Base-by-base conservation (phyloP, 1,140 invertebrate species). In the Sarcophaga bullata region DNA sequence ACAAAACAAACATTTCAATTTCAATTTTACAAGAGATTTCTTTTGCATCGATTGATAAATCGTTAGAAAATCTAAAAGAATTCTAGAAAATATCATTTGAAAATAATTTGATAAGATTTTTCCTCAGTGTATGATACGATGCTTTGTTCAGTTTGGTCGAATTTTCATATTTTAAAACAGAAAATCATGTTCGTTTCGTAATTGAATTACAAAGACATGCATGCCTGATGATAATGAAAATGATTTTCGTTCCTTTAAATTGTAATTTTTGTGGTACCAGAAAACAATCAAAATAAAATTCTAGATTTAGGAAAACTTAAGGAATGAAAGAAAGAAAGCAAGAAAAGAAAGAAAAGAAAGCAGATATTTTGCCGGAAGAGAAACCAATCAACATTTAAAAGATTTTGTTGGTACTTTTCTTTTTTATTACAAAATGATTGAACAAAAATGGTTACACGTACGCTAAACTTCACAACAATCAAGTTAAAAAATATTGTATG, bases 161-260 rank as follows among this genome's bases (percentile, higher is more conserved):
- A 37, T 17, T 17, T 62, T 15, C 58, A 62, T 62, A 37, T 37
- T 37, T 37, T 2, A 37, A n/a, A 68, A 68, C 17, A 68, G 17
- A 68, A 68, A 68, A 19, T 10, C n/a, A 68, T 68, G 62, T 68
- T 68, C 25, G 17, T 13, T n/a, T 58, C 17, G 62, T 68, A 68
- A 68, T 68, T 68, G 62, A 68, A 68, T 68, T 68, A 68, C 62
- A 68, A 62, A 68, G 25, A 68, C 62, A 68, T 68, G 62, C 17
- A 68, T 68, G 62, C 25, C 25, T 37, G 25, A 37, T 37, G 25
- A 37, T 37, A 37, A 37, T 37, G 25, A 37, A 37, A 4, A 68
- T 68, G 62, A 25, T 19, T 58, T 68, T 68, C 62, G 62, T 19
- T 68, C 19, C 25, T 37, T n/a, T 17, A 68, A 68, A 17, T 3